phyloP scores from a whole-genome alignment of 2,888 invertebrate genomes.

The Noctua janthe region DNA sequence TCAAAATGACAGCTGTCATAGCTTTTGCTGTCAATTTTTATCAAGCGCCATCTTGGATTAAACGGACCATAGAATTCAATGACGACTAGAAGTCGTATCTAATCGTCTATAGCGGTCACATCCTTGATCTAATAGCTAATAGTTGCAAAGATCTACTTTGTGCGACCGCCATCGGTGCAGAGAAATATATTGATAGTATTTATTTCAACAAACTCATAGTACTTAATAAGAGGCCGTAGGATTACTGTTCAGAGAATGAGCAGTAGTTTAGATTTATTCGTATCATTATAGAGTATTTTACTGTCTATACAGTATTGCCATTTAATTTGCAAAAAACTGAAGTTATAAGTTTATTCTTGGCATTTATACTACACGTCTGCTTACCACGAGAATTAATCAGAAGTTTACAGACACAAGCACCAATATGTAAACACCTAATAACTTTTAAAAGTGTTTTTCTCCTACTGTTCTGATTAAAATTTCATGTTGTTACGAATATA shows the following conservation, averaged over 20 bases:
- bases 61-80: constrained; percentile 21
- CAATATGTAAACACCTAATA: too few species aligned
- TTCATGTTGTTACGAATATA: too few species aligned
- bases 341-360: not conserved
- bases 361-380: not conserved
- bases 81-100: not conserved
- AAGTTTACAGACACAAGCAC: not conserved
- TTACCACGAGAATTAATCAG: not conserved
- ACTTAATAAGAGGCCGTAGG: constrained; percentile 15
- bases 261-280: constrained; percentile 23
- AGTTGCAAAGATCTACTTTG: constrained; percentile 25
- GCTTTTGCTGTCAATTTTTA: not conserved
- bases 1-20: constrained; percentile 18
- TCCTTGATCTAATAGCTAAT: constrained; percentile 45
- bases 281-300: not conserved
- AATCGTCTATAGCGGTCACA: constrained; percentile 29
- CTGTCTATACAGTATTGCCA: not conserved
- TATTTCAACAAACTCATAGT: constrained; percentile 59
- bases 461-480: too few species aligned
- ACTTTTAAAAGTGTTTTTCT: too few species aligned
- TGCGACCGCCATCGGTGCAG: constrained; percentile 35
- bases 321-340: not conserved
- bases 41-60: constrained; percentile 42
- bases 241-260: not conserved
- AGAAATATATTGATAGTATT: constrained; percentile 58